Evolutionary conservation across 2,797 vertebrate species (phyloP).

Genomic region (Novumbra hubbsi): DNA sequence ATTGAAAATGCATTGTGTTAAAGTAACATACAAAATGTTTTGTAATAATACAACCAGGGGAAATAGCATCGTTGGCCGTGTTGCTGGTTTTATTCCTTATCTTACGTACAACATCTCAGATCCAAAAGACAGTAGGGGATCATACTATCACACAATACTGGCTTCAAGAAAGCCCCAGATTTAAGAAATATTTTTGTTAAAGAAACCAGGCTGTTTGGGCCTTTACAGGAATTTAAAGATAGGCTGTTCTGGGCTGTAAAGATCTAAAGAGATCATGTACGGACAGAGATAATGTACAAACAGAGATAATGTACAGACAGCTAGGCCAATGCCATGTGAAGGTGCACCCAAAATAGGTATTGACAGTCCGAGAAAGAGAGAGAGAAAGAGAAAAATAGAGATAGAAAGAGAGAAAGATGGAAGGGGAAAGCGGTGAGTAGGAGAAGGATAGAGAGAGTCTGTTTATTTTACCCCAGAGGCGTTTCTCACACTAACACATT

Average conservation of each 20-base stretch:
- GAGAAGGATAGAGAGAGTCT: conserved; percentile 30
- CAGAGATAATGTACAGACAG: conserved; percentile 1
- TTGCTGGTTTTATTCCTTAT: neutral
- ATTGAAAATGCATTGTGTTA: no score
- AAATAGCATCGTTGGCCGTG: no score
- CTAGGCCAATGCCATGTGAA: neutral
- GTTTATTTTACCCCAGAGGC: conserved; percentile 25
- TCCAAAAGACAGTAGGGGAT: conserved; percentile 26
- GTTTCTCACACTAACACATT: conserved; percentile 18
- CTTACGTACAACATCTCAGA: conserved; percentile 10
- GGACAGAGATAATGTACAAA: neutral
- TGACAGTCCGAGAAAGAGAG: neutral
- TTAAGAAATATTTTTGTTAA: no score
- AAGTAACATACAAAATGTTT: no score
- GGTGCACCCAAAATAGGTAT: neutral
- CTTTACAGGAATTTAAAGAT: no score
- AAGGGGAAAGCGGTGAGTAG: neutral
- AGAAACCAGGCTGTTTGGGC: no score
- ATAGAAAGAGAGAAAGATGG: conserved; percentile 2
- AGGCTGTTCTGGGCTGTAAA: no score
- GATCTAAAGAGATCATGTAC: no score
- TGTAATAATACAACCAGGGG: no score
- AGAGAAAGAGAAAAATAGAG: neutral
- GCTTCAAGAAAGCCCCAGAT: no score
- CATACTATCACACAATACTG: conserved; percentile 16